These are phyloP conservation scores for Formicarius rufipectus DNA, from an alignment of 2,113 vertebrate genomes.

Conservation along the genomic window DNA sequence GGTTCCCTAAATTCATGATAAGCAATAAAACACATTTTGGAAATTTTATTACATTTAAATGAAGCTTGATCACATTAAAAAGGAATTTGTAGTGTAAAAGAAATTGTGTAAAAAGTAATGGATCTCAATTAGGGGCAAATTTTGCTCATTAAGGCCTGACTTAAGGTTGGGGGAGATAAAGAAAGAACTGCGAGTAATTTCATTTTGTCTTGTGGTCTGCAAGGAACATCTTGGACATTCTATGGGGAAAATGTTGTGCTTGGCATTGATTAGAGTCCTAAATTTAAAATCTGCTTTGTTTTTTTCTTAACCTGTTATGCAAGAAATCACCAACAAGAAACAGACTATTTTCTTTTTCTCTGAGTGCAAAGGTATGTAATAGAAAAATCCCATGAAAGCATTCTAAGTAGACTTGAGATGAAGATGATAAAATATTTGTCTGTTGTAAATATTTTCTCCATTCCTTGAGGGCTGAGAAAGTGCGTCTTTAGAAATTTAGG, in stretches of 20 bases:
- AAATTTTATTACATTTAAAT: neutral
- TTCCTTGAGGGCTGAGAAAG: slow-evolving; percentile 18
- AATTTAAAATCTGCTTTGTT: neutral
- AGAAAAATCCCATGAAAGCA: slow-evolving; percentile 10
- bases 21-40: neutral
- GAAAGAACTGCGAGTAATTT: neutral
- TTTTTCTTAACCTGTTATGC: neutral
- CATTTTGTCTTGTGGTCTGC: neutral
- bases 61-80: neutral
- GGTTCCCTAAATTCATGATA: neutral
- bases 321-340: neutral
- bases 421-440: slow-evolving; percentile 33
- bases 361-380: neutral
- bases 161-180: neutral
- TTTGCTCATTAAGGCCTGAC: neutral
- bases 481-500: neutral
- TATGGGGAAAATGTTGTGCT: neutral
- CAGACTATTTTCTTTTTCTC: neutral
- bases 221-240: neutral
- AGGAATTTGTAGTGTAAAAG: neutral
- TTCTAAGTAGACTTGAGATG: slow-evolving; percentile 24
- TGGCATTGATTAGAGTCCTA: neutral
- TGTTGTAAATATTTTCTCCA: slow-evolving; percentile 47
- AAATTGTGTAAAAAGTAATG: neutral
- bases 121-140: neutral